phyloP scores from a whole-genome alignment of 1,140 invertebrate species.

The Drosophila littoralis region DNA sequence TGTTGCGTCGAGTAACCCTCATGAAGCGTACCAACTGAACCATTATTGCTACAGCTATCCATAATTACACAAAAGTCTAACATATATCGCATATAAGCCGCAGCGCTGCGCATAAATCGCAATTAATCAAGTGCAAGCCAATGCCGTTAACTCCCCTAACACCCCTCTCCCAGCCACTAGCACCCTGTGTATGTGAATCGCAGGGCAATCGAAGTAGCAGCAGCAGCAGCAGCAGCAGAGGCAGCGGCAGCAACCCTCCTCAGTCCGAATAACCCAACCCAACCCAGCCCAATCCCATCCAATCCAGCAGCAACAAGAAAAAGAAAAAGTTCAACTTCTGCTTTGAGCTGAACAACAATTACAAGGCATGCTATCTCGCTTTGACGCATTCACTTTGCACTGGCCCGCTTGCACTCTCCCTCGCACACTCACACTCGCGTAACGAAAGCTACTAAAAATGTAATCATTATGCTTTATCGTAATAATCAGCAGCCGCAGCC shows the following conservation, averaged over 20 bases:
- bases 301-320: constrained; percentile 52
- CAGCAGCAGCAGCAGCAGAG: constrained; percentile 6
- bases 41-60: constrained; percentile 39
- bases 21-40: constrained; percentile 46
- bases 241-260: constrained; percentile 38
- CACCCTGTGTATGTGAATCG: constrained; percentile 9
- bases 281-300: constrained; percentile 28
- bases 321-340: constrained; percentile 74
- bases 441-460: constrained; percentile 76
- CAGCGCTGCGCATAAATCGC: constrained; percentile 75
- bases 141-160: constrained; percentile 63
- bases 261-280: constrained; percentile 19
- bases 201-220: constrained; percentile 32
- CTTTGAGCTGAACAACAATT: constrained; percentile 64
- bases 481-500: constrained; percentile 74
- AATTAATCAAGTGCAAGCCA: constrained; percentile 82
- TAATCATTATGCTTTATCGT: constrained; percentile 82
- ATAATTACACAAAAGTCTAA: constrained; percentile 69
- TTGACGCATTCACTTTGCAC: constrained; percentile 10
- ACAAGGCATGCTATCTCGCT: constrained; percentile 50
- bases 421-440: constrained; percentile 19
- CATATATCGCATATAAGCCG: constrained; percentile 69
- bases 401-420: constrained; percentile 27
- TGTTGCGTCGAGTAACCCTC: constrained; percentile 51
- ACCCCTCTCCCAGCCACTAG: constrained; percentile 9